Base-by-base conservation (phyloP, 2,113 vertebrate species). In the Periophthalmus modestus region DNA sequence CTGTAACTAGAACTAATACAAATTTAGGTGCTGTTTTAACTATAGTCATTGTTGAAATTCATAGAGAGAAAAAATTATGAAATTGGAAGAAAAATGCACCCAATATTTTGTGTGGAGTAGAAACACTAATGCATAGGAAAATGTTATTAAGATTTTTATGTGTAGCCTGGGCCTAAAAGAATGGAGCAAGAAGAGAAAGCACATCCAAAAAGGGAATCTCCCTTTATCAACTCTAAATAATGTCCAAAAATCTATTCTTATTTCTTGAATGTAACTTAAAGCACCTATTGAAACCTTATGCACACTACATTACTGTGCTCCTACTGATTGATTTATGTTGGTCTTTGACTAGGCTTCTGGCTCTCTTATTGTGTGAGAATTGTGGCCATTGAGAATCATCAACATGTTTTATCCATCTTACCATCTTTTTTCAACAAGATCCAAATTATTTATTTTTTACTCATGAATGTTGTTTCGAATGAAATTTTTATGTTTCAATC, bases 261-360 rank as follows among this genome's bases (percentile, higher is more conserved):
- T 61, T 61, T 61, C 78, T 83, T 89, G 87, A 92, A 90, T 90
- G 89, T 90, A 90, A 83, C 88, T 77, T 15, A 75, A 89, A 85
- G 91, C 91, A 91, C 85, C 75, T 87, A 59, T 63, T 80, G 13
- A 75, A 39, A 74, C 72, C 39, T 73, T 69, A 81, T 77, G 75
- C 78, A 84, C 82, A 86, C 73, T 71, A 23, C 54, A n/a, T 58
- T 62, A 66, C 48, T 24, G 12, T 74, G 21, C 66, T 59, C 68
- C 78, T 59, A 4, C 66, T 43, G 73, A 58, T 58, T 43, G 73
- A 58, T 58, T 58, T 58, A 3, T 75, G 73, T 66, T 83, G 75
- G 75, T 69, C 57, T 28, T 63, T 14, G 23, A 71, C 55, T 62
- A 66, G 66, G 11, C 47, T 61, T 76, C 72, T 55, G 46, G 73